These are phyloP conservation scores for Pyralis farinalis DNA, from an alignment of 2,888 invertebrate species.

Conservation along the genomic window DNA sequence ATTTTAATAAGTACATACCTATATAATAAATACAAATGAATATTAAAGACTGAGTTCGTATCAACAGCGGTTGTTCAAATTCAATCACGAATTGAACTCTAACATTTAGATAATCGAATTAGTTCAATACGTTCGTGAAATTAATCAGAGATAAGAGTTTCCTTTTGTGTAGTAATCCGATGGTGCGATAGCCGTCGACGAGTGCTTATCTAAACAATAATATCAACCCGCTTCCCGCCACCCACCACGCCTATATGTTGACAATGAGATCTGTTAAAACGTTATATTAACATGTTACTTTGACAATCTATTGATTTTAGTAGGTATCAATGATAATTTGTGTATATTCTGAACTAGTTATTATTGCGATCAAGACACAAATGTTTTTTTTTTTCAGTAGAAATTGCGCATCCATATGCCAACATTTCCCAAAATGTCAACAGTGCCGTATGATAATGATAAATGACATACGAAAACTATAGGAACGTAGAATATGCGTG, in stretches of 20 bases:
- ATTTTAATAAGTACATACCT: background rate
- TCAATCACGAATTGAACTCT: constrained; percentile 40
- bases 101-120: constrained; percentile 54
- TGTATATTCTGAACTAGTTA: too few relatives aligned
- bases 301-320: background rate
- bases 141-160: constrained; percentile 33
- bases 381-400: too few relatives aligned
- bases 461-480: too few relatives aligned
- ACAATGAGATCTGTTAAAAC: constrained; percentile 19
- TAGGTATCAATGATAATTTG: too few relatives aligned
- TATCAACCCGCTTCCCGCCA: constrained; percentile 44
- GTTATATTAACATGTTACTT: background rate
- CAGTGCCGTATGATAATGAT: too few relatives aligned
- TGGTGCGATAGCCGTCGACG: constrained; percentile 38
- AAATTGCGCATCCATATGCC: too few relatives aligned
- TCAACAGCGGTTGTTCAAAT: constrained; percentile 17
- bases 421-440: too few relatives aligned
- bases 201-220: constrained; percentile 38
- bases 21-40: too few relatives aligned
- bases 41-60: background rate
- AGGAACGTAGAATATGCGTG: too few relatives aligned
- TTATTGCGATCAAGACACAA: too few relatives aligned
- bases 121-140: constrained; percentile 44
- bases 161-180: constrained; percentile 49
- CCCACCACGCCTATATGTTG: constrained; percentile 31